phyloP scores from a whole-genome alignment of 2,113 vertebrate genomes.

The Apteryx mantelli region DNA sequence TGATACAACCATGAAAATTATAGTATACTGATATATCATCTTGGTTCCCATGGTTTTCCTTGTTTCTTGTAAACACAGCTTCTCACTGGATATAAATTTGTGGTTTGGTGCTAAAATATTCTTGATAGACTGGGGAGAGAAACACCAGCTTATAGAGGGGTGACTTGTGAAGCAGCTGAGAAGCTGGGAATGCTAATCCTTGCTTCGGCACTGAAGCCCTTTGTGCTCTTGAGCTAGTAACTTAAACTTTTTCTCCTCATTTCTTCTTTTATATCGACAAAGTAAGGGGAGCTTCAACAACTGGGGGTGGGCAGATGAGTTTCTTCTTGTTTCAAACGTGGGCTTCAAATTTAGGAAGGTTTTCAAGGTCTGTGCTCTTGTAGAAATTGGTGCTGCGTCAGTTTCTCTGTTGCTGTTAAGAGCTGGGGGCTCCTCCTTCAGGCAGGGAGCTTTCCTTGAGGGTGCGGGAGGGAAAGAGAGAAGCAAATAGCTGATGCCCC shows the following conservation, averaged over 20 bases:
- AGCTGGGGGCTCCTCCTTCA: background rate
- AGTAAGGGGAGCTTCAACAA: background rate
- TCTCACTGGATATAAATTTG: conserved; percentile 34
- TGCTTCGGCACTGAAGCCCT: background rate
- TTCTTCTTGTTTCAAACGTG: background rate
- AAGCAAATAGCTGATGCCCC: background rate
- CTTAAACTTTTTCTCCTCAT: background rate
- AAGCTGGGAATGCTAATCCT: background rate
- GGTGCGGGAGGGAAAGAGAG: background rate
- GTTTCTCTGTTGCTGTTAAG: background rate
- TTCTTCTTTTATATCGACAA: background rate
- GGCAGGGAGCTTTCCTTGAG: background rate
- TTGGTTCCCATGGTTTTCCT: conserved; percentile 19
- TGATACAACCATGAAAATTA: conserved; percentile 55
- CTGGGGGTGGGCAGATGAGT: background rate
- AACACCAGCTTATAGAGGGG: background rate
- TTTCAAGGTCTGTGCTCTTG: background rate
- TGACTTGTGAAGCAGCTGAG: background rate
- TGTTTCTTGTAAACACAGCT: conserved; percentile 35
- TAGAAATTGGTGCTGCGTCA: background rate
- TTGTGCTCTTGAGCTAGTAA: background rate
- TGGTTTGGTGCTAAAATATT: background rate
- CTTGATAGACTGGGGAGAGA: background rate
- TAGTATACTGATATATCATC: background rate
- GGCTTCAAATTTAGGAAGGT: background rate